Evolutionary conservation across 2,797 vertebrate species (phyloP).

Genomic region (Rhinatrema bivittatum): DNA sequence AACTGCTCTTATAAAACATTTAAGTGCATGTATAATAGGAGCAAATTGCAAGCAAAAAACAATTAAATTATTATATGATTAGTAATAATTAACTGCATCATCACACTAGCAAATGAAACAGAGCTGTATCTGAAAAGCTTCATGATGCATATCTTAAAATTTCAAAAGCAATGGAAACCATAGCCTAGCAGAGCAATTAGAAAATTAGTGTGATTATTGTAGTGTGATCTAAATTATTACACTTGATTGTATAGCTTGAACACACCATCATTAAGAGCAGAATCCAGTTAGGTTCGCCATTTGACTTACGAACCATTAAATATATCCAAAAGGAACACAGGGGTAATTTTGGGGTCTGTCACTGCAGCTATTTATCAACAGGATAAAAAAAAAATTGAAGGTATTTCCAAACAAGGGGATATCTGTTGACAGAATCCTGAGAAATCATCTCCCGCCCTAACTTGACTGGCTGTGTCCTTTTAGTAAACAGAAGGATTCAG

Average conservation of each 20-base stretch:
- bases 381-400: background rate
- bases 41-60: too few relatives aligned
- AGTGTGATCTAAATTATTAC: background rate
- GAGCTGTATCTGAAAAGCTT: too few relatives aligned
- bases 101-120: too few relatives aligned
- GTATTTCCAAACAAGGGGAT: background rate
- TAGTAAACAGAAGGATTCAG: conserved; percentile 24
- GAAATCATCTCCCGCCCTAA: background rate
- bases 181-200: background rate
- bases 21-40: too few relatives aligned
- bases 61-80: too few relatives aligned
- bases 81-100: too few relatives aligned
- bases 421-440: background rate
- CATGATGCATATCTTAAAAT: background rate
- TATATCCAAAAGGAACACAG: too few relatives aligned
- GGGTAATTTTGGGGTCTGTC: too few relatives aligned
- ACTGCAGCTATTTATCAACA: too few relatives aligned
- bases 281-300: too few relatives aligned
- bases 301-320: too few relatives aligned
- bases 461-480: background rate
- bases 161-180: background rate
- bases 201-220: background rate
- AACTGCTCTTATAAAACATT: too few relatives aligned
- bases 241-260: conserved; percentile 2
- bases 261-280: background rate